Evolutionary conservation across 2,113 vertebrate species (phyloP), one percentile per base, ranked within the genome.

Genomic region (Pelusios castaneus): DNA sequence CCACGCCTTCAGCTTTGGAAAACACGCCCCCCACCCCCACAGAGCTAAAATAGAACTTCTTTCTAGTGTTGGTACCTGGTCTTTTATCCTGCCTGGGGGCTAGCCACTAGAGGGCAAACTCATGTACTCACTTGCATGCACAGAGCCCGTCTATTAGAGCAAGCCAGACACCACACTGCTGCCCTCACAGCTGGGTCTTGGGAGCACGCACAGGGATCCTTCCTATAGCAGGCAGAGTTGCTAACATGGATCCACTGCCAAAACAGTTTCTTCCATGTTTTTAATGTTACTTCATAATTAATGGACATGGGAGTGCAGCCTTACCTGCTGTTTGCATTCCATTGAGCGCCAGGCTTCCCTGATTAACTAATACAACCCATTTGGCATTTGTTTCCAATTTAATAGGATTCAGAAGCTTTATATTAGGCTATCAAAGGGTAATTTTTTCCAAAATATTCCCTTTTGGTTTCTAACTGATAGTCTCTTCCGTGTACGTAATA

Each of bases 371-470:
- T 70, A 31, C 10, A 63, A 1, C 41, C 87, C 89, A 31, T n/a
- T 80, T 93, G 88, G 54, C 47, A 87, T 51, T 87, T 91, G 6
- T 89, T 94, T 95, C 82, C 81, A 92, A 63, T 85, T 87, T 67
- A 89, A 79, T 8, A 83, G 47, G 55, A 93, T 77, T 49, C 70
- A 29, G 41, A 94, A 83, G 70, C 51, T 25, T 91, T 94, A 54
- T 93, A 56, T 94, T 92, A 88, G 24, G 21, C 7, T 92, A 54
- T 76, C 43, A 93, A 92, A 79, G 4, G 56, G 87, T 75, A 93
- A 78, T 67, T 96, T 94, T n/a, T 89, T 83, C 73, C 60, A 92
- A 90, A 67, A 76, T 60, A 82, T 45, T 89, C 84, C 16, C 41
- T 89, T 93, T 45, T 90, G 80, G 25, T 45, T 95, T 93, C 70